Evolutionary conservation across 2,113 vertebrate genomes (phyloP).

Genomic region (Rallus limicola): DNA sequence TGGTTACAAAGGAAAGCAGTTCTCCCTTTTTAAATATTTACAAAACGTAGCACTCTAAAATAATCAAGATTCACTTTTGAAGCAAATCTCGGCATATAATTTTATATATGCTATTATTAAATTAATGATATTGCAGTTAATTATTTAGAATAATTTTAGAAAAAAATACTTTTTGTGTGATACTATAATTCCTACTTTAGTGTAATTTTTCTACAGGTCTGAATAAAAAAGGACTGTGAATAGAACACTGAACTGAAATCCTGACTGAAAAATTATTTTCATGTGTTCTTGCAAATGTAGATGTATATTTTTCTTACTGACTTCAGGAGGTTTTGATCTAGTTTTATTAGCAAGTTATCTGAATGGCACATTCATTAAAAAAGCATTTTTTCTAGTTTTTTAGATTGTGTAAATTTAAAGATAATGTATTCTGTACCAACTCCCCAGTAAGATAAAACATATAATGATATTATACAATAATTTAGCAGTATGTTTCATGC

Average conservation of each 20-base stretch:
- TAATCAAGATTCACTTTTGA: background rate
- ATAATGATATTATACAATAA: constrained; percentile 70
- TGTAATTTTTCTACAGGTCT: background rate
- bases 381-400: background rate
- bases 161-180: background rate
- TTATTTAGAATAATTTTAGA: background rate
- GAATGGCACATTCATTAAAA: constrained; percentile 25
- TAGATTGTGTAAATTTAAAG: constrained; percentile 39
- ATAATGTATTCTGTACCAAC: constrained; percentile 62
- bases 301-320: background rate
- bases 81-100: background rate
- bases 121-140: background rate
- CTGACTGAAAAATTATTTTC: background rate
- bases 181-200: background rate
- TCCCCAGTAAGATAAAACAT: constrained; percentile 72
- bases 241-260: background rate
- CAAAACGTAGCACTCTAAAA: background rate
- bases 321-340: constrained; percentile 11
- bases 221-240: background rate
- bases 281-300: background rate
- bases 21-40: background rate
- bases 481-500: constrained; percentile 75
- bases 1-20: background rate
- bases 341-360: constrained; percentile 26
- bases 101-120: background rate